These are phyloP conservation scores for Morinoia aosen DNA, from an alignment of 2,888 invertebrate species.

Conservation along the genomic window DNA sequence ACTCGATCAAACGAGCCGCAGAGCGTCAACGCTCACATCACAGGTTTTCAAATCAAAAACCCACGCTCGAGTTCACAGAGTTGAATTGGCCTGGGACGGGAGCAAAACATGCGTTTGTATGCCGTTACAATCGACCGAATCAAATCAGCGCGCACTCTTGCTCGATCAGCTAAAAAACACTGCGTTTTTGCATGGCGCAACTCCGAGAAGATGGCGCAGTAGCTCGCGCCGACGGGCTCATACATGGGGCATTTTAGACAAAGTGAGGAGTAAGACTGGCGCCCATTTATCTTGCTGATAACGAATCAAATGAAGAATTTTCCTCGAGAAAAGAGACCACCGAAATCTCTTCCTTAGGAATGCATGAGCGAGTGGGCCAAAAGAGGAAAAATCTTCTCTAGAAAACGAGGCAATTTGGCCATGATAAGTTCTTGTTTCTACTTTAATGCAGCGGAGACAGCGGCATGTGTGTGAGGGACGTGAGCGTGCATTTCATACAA, in stretches of 20 bases:
- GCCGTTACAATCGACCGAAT: not conserved
- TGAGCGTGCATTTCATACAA: not conserved
- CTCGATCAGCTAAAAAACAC: not conserved
- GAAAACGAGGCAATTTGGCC: not conserved
- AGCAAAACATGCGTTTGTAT: slow-evolving; percentile 17
- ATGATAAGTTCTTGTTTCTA: not conserved
- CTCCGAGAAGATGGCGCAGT: not conserved
- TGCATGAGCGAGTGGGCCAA: not conserved
- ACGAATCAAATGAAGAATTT: slow-evolving; percentile 8
- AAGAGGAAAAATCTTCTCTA: not conserved
- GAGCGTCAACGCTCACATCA: not conserved
- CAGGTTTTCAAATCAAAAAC: not conserved
- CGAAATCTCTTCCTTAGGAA: not conserved
- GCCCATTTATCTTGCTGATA: slow-evolving; percentile 20
- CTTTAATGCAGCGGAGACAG: not conserved
- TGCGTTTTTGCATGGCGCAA: not conserved
- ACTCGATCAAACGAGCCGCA: not conserved
- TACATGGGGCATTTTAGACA: not conserved
- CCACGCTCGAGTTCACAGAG: not conserved
- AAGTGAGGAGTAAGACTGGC: not conserved
- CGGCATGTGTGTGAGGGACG: not conserved
- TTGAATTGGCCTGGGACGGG: not conserved
- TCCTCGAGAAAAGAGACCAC: not conserved
- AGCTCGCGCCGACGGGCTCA: not conserved
- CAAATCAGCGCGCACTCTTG: not conserved